Evolutionary conservation across 1,140 invertebrate species (phyloP).

Genomic region (Popillia japonica): DNA sequence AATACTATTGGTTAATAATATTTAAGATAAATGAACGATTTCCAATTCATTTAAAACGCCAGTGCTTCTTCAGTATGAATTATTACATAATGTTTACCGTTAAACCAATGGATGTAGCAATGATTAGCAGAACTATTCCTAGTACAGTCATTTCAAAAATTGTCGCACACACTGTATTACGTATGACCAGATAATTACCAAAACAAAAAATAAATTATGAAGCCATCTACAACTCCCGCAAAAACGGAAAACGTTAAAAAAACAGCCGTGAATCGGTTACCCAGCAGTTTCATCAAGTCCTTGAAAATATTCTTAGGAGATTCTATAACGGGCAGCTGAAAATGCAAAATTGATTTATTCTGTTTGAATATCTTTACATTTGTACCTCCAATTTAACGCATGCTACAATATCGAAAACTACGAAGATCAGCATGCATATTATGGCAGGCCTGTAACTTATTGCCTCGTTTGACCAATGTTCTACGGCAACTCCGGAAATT

Average conservation of each 20-base stretch:
- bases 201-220: constrained; percentile 81
- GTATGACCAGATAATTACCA: constrained; percentile 65
- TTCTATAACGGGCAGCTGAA: constrained; percentile 72
- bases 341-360: constrained; percentile 7
- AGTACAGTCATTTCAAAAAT: too few species aligned
- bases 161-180: too few species aligned
- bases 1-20: too few species aligned
- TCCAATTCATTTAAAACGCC: too few species aligned
- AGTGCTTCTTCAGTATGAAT: too few species aligned
- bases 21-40: too few species aligned
- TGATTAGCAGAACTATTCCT: too few species aligned
- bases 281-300: constrained; percentile 68
- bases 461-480: constrained; percentile 64
- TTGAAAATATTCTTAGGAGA: constrained; percentile 71
- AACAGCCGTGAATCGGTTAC: constrained; percentile 67
- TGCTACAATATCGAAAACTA: constrained; percentile 69
- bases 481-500: constrained; percentile 71
- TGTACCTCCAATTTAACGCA: constrained; percentile 67
- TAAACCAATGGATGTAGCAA: too few species aligned
- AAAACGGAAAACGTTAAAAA: constrained; percentile 76
- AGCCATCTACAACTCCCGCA: constrained; percentile 77
- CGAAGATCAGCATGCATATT: constrained; percentile 69
- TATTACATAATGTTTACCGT: too few species aligned
- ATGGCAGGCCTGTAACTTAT: constrained; percentile 78
- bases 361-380: background rate